Evolutionary conservation across 2,888 invertebrate species (phyloP), one percentile per base, ranked within the genome.

Genomic region (Drosophila kokeensis): DNA sequence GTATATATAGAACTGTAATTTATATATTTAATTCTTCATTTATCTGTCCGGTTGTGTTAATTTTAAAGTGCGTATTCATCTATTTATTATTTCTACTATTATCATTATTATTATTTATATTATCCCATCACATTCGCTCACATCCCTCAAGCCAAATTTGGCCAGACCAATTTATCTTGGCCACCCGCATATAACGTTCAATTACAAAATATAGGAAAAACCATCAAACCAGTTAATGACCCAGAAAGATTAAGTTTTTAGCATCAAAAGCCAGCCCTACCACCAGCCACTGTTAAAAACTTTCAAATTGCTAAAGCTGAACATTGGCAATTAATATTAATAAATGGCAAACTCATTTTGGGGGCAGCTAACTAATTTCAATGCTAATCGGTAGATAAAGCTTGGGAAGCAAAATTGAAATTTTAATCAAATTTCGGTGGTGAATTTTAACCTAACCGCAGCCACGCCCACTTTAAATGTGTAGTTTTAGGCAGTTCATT

Each of bases 251-350:
- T 57, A 79, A 75, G 73, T 71, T 76, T 45, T 67, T 58, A 60
- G 34, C 61, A 45, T 21, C 58, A 58, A 29, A 70, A 11, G 5
- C 11, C 36, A 40, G n/a, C 24, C 50, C 8, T n/a, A 24, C 30
- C 53, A 42, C 18, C 45, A 27, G n/a, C 52, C 10, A 38, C 11
- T 15, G 36, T 29, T 15, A 53, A 50, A 65, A 48, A 60, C 73
- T 63, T 75, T 69, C 66, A 80, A 71, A 75, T 76, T 66, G 69
- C 73, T 69, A 53, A 62, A 57, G 75, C 80, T 69, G 55, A 70
- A 67, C 67, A 70, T 74, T 50, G 71, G 73, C 89, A 89, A 89
- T 87, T 89, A 89, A 87, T 89, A 85, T 85, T 85, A 81, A 81
- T 86, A 89, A 86, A 87, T 80, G 71, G 69, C 80, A 71, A 71